Percentiles rank a stretch among this genome's conserved stretches.
phyloP scores from a whole-genome alignment of 2,113 vertebrate species.

The Chionomys nivalis region DNA sequence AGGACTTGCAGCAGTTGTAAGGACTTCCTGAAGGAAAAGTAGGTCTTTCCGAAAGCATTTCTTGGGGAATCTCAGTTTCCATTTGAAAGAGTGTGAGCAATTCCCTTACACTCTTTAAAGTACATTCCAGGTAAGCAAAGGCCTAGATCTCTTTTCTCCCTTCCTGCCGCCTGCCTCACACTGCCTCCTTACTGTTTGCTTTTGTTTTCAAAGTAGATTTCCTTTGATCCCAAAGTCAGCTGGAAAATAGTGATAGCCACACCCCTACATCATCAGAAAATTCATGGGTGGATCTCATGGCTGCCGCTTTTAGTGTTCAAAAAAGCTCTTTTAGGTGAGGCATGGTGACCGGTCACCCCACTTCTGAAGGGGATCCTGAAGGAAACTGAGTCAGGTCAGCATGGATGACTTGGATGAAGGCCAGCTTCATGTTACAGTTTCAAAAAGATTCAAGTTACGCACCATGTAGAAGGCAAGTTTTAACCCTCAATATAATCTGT shows the following conservation, averaged over 20 bases:
- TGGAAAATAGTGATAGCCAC: not conserved
- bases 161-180: not conserved
- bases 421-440: conserved; percentile 9
- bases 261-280: not conserved
- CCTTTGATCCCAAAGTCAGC: not conserved
- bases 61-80: not conserved
- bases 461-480: not conserved
- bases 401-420: not conserved
- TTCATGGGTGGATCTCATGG: not conserved
- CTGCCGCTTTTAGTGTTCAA: not conserved
- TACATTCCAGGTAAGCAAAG: not conserved
- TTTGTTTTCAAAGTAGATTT: not conserved
- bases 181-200: not conserved
- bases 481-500: not conserved
- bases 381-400: not conserved
- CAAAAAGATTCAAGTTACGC: not conserved
- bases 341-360: not conserved
- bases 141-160: not conserved
- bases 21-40: not conserved
- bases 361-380: not conserved
- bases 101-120: too few species aligned
- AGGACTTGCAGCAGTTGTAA: too few species aligned
- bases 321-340: too few species aligned
- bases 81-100: not conserved
- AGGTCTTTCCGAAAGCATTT: not conserved